Percentiles rank a stretch among this genome's conserved stretches.
These are phyloP conservation scores for Chionis minor DNA, from an alignment of 2,113 vertebrate genomes.

Conservation along the genomic window DNA sequence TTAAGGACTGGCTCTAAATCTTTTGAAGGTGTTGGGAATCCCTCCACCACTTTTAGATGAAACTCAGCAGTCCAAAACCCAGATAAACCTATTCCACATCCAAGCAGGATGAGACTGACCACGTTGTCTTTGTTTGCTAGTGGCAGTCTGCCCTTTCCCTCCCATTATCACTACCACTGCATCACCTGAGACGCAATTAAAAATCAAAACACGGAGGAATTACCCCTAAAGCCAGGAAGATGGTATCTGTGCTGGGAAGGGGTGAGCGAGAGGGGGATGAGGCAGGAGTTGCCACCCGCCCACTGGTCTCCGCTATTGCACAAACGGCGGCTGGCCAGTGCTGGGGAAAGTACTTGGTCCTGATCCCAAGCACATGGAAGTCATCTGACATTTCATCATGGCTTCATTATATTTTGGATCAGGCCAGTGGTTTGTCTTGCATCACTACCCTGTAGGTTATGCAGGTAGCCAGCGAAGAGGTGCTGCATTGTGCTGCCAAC, in stretches of 20 bases:
- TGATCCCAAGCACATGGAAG: slow-evolving; percentile 17
- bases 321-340: not conserved
- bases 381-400: slow-evolving; percentile 47
- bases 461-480: not conserved
- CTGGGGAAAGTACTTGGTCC: slow-evolving; percentile 7
- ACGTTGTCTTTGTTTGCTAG: not conserved
- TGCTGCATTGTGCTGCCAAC: not conserved
- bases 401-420: slow-evolving; percentile 18
- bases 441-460: not conserved
- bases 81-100: not conserved
- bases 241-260: slow-evolving; percentile 27
- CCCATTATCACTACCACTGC: not conserved
- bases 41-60: not conserved
- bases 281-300: not conserved
- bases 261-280: not conserved
- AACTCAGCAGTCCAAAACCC: not conserved
- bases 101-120: not conserved
- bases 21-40: not conserved
- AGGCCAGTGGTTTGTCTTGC: slow-evolving; percentile 4
- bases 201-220: slow-evolving; percentile 1
- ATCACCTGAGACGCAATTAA: not conserved
- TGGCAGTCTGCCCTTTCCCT: not conserved
- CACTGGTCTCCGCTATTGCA: slow-evolving; percentile 19
- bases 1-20: not conserved
- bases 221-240: slow-evolving; percentile 45